Evolutionary conservation across 2,888 invertebrate species (phyloP).

Genomic region (Rhimphoctona megacephalus): DNA sequence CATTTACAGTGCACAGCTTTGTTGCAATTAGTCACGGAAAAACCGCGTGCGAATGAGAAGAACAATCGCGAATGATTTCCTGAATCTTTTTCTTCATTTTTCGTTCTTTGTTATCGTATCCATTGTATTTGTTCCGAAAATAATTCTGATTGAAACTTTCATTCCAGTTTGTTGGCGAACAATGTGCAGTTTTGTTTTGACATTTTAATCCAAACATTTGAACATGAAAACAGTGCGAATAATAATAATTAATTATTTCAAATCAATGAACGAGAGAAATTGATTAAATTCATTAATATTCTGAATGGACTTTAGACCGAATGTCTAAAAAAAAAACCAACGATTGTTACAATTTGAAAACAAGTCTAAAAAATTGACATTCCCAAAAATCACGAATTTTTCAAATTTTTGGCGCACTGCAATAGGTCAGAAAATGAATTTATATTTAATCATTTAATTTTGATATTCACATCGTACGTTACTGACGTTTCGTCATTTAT

Average conservation of each 20-base stretch:
- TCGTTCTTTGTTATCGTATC: not conserved
- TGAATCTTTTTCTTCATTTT: constrained; percentile 10
- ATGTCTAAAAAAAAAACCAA: not conserved
- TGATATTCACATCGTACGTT: not conserved
- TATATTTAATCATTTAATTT: not conserved
- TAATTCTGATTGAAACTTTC: not conserved
- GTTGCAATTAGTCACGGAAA: constrained; percentile 58
- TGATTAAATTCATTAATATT: not conserved
- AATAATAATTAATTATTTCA: no score
- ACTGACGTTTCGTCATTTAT: no score
- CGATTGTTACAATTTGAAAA: not conserved
- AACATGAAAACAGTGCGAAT: no score
- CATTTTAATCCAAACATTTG: no score
- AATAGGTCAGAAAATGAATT: no score
- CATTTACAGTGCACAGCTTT: constrained; percentile 40
- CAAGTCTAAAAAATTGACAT: not conserved
- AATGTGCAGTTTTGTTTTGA: no score
- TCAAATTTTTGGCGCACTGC: no score
- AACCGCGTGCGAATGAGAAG: constrained; percentile 3
- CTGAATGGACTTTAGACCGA: not conserved
- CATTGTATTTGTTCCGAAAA: not conserved
- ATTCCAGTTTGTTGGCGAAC: no score
- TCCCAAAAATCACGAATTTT: no score
- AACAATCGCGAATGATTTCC: constrained; percentile 36
- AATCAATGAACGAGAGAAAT: not conserved